These are phyloP conservation scores for Clamator glandarius DNA, from an alignment of 2,797 vertebrate species.

Conservation along the genomic window DNA sequence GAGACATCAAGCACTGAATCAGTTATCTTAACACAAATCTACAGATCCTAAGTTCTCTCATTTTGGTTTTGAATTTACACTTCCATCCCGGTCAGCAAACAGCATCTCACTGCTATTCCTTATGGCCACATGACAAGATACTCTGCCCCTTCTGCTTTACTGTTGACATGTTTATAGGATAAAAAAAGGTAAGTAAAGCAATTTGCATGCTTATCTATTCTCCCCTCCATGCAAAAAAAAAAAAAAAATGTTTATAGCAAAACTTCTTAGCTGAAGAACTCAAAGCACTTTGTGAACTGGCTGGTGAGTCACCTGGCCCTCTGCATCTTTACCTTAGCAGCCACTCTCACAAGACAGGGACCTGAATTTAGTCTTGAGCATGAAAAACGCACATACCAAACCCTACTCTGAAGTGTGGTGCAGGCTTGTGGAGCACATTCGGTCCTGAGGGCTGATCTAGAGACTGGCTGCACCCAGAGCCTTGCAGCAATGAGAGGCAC, in stretches of 20 bases:
- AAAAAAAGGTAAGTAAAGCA: not conserved
- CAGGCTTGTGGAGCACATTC: not conserved
- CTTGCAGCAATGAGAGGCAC: not conserved
- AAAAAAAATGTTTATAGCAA: not conserved
- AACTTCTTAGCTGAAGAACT: not conserved
- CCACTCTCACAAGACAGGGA: not conserved
- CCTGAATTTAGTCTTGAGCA: not conserved
- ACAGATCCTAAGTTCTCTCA: not conserved
- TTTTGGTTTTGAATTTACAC: not conserved
- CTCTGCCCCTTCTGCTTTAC: not conserved
- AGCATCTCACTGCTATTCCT: not conserved
- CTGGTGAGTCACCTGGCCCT: not conserved
- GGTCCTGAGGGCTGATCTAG: not conserved
- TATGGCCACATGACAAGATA: not conserved
- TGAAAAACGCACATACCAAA: rapidly evolving
- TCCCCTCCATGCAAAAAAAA: not conserved
- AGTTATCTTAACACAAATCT: not conserved
- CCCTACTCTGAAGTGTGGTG: not conserved
- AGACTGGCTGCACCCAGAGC: not conserved
- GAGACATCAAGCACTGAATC: not conserved
- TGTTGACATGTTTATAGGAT: not conserved
- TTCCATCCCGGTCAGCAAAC: not conserved
- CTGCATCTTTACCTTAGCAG: not conserved
- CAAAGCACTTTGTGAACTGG: not conserved
- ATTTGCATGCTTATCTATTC: not conserved